Evolutionary conservation across 2,888 invertebrate genomes (phyloP).

Genomic region (Bruchidius siliquastri): DNA sequence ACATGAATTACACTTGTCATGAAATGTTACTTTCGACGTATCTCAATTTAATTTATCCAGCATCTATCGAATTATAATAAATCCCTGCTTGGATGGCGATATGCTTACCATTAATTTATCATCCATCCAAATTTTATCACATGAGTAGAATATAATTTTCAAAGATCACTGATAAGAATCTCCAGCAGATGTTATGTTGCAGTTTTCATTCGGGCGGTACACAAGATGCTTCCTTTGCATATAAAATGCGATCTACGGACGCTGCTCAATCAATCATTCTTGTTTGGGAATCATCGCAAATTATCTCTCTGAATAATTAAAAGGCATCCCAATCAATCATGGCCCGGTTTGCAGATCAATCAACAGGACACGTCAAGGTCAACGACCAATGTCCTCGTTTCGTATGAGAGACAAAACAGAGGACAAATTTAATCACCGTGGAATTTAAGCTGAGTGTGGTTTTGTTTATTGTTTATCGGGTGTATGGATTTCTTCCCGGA

Average conservation of each 20-base stretch:
- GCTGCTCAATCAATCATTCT: background rate
- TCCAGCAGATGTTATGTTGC: background rate
- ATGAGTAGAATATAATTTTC: background rate
- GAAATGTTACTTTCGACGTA: too few relatives aligned
- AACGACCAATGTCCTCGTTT: background rate
- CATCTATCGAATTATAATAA: too few relatives aligned
- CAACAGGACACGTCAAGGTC: background rate
- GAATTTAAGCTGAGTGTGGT: background rate
- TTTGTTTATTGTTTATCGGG: background rate
- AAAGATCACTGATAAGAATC: background rate
- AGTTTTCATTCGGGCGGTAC: background rate
- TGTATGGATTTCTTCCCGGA: too few relatives aligned
- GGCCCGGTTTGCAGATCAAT: conserved; percentile 7
- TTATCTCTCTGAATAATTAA: conserved; percentile 26
- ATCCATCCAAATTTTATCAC: background rate
- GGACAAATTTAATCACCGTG: background rate
- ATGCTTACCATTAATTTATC: background rate
- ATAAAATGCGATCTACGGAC: background rate
- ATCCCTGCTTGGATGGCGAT: background rate
- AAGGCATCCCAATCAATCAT: conserved; percentile 34
- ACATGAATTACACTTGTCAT: too few relatives aligned
- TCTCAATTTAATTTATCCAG: too few relatives aligned
- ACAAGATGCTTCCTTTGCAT: background rate
- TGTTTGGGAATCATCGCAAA: background rate
- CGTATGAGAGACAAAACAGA: background rate